Percentiles rank a stretch among this genome's conserved stretches.
Conservation (phyloP, 2,888 invertebrate species). For the Stenchaetothrips biformis region DNA sequence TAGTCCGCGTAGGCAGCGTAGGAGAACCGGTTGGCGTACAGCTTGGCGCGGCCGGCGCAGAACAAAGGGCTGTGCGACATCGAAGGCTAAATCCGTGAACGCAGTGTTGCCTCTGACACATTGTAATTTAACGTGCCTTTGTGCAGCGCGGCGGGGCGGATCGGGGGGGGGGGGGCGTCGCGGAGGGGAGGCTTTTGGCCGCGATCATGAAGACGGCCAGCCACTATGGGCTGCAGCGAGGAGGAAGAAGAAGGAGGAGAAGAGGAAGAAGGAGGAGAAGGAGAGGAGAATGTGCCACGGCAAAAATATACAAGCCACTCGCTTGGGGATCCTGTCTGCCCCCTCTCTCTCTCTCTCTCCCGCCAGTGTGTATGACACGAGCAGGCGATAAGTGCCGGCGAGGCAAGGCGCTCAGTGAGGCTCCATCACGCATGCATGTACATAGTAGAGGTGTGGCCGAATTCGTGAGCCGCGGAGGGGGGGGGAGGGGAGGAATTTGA, state of each 20-base stretch:
- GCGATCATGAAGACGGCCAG: no score
- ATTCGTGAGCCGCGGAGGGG: not conserved
- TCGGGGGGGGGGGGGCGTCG: not conserved
- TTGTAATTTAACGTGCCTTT: constrained; percentile 20
- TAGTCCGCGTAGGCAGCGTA: not conserved
- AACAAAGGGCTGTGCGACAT: not conserved
- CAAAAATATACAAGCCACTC: not conserved
- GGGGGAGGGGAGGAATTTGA: not conserved
- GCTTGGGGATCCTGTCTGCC: not conserved
- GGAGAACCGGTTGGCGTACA: constrained; percentile 3
- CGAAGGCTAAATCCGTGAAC: constrained; percentile 23
- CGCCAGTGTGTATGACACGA: not conserved
- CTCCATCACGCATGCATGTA: constrained; percentile 4
- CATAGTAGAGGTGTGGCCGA: not conserved
- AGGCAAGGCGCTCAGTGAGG: not conserved
- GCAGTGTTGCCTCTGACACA: constrained; percentile 18
- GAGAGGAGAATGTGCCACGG: not conserved
- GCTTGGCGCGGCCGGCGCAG: not conserved
- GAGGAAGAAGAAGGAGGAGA: not conserved
- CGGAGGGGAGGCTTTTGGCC: not conserved
- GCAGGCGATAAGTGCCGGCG: not conserved
- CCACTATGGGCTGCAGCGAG: not conserved
- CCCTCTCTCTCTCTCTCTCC: not conserved
- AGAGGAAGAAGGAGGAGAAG: not conserved
- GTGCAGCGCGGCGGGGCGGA: not conserved